Percentiles rank a stretch among this genome's conserved stretches.
These are phyloP conservation scores for Steatocranus sp. DNA, from an alignment of 2,797 vertebrate genomes.

Conservation along the genomic window DNA sequence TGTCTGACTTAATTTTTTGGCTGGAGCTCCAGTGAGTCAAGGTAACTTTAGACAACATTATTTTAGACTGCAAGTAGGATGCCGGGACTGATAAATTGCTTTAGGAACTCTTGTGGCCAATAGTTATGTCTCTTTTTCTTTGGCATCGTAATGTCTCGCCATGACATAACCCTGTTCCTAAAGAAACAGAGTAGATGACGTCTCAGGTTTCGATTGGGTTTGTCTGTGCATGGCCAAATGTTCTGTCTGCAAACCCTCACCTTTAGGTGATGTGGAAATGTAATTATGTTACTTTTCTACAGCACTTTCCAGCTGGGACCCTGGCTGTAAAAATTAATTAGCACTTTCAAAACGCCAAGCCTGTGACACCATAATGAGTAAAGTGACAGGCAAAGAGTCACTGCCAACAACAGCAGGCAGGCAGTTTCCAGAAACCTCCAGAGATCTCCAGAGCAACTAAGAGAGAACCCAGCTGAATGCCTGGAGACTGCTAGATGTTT, in stretches of 20 bases:
- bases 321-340: conserved; percentile 52
- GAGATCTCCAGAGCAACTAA: background rate
- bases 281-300: conserved; percentile 39
- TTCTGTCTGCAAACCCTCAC: conserved; percentile 41
- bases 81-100: background rate
- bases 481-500: background rate
- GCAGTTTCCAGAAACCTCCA: background rate
- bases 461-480: background rate
- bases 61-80: background rate
- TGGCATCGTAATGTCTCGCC: background rate
- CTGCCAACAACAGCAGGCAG: conserved; percentile 39
- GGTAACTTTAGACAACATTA: background rate
- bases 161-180: background rate
- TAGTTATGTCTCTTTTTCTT: background rate
- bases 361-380: conserved; percentile 6
- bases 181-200: background rate
- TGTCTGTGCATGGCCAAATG: background rate
- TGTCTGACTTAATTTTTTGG: background rate
- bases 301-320: conserved; percentile 50
- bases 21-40: background rate
- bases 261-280: conserved; percentile 39
- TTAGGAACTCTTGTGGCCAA: background rate
- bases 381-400: conserved; percentile 15
- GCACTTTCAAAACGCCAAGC: conserved; percentile 30
- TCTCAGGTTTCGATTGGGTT: background rate